These are phyloP conservation scores for Timema podura DNA, from an alignment of 2,888 invertebrate species.

Conservation along the genomic window DNA sequence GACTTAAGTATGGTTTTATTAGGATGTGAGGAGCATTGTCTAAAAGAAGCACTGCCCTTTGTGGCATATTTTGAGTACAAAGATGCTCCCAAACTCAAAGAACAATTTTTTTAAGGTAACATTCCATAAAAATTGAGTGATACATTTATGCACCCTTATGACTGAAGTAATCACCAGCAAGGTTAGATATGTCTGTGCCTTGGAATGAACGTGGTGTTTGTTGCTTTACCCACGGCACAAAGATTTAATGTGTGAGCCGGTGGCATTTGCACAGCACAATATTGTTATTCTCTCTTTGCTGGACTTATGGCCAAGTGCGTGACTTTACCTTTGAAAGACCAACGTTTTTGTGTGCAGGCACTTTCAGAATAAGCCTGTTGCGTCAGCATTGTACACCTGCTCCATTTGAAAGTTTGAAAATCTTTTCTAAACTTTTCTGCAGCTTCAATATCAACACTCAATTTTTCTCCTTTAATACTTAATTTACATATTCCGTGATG, in stretches of 20 bases:
- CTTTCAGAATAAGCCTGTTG: background rate
- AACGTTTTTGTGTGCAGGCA: background rate
- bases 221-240: background rate
- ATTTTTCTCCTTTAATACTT: background rate
- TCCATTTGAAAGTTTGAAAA: background rate
- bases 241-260: background rate
- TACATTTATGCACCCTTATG: background rate
- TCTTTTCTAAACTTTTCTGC: background rate
- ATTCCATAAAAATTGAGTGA: background rate
- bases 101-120: constrained; percentile 6
- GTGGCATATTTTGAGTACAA: background rate
- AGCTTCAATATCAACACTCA: background rate
- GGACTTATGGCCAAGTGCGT: background rate
- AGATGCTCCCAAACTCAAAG: background rate
- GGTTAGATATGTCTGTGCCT: background rate
- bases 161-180: background rate
- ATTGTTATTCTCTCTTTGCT: background rate
- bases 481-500: background rate
- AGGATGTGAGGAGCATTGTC: background rate
- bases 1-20: background rate
- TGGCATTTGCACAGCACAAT: background rate
- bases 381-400: background rate
- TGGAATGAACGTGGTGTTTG: background rate
- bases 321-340: background rate
- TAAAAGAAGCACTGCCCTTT: constrained; percentile 3